Conservation (phyloP, 2,888 invertebrate genomes). For the Blastobasis lacticolella region DNA sequence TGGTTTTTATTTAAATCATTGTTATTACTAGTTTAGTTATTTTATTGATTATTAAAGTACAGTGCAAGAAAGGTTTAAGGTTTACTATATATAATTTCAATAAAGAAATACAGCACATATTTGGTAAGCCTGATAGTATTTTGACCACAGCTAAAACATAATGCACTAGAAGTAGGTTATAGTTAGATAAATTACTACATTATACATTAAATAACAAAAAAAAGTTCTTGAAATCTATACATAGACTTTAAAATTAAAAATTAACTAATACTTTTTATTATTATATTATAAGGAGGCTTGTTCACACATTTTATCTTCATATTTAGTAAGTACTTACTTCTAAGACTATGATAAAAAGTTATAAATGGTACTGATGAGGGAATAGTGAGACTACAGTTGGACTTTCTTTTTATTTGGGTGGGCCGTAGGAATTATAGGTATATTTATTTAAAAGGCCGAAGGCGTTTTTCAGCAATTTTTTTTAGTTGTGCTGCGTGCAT, state of each 20-base stretch:
- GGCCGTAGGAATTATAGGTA: constrained; percentile 28
- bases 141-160: constrained; percentile 71
- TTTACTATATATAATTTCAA: too few relatives aligned
- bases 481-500: constrained; percentile 43
- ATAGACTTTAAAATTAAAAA: constrained; percentile 71
- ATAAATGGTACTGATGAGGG: constrained; percentile 42
- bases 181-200: constrained; percentile 68
- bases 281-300: constrained; percentile 68
- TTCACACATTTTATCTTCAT: constrained; percentile 74
- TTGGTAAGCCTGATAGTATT: constrained; percentile 43
- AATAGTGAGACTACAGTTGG: constrained; percentile 46
- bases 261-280: constrained; percentile 73
- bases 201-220: constrained; percentile 50
- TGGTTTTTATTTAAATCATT: too few relatives aligned
- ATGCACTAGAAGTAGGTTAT: constrained; percentile 65
- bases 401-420: constrained; percentile 33
- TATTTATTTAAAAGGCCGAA: constrained; percentile 45
- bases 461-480: constrained; percentile 38
- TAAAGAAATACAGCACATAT: constrained; percentile 31
- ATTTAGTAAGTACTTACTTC: constrained; percentile 55
- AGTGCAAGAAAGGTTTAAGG: too few relatives aligned
- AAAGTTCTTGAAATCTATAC: constrained; percentile 69
- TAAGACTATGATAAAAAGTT: constrained; percentile 51
- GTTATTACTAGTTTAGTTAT: too few relatives aligned
- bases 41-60: too few relatives aligned